Evolutionary conservation across 2,888 invertebrate genomes (phyloP), one percentile per base, ranked within the genome.

Genomic region (Rhodophaea formosa): DNA sequence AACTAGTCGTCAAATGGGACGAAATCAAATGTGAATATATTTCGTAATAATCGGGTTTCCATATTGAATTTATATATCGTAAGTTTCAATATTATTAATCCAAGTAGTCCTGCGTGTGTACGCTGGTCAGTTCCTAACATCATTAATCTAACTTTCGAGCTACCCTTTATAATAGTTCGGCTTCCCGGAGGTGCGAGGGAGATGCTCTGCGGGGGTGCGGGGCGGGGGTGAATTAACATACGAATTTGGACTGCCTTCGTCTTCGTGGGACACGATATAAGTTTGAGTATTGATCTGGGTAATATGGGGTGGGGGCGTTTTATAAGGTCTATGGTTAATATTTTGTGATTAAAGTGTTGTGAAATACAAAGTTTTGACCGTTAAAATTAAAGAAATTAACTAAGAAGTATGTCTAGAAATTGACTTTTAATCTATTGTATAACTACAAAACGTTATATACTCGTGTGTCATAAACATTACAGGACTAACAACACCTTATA

Each of bases 101-200:
- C 71, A 73, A 49, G 59, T 32, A 58, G 54, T 3, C 71, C 65
- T 62, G 58, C 66, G 60, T 53, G 67, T 74, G 74, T 86, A 78
- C 87, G 55, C 76, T 86, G 88, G 88, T 88, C 90, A 88, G 89
- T 85, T 91, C 80, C 90, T 91, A 91, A 91, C 91, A 92, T 91
- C 91, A 92, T 92, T 91, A 92, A 92, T 92, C 91, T 91, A 91
- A 90, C 90, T 91, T 91, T 90, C 89, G 87, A 86, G 88, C 90
- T 90, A 89, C 90, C 91, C 91, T 90, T 90, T 90, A 90, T 89
- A 90, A 92, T 92, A 92, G 91, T 92, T 91, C 86, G 87, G 83
- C 78, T 83, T 86, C 84, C 80, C 75, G 78, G 80, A 78, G 82
- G 73, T 69, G 73, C 72, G 71, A 71, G 69, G 68, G 74, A 60